These are phyloP conservation scores for Halcyon smyrnensis DNA, from an alignment of 2,797 vertebrate genomes.

Conservation along the genomic window DNA sequence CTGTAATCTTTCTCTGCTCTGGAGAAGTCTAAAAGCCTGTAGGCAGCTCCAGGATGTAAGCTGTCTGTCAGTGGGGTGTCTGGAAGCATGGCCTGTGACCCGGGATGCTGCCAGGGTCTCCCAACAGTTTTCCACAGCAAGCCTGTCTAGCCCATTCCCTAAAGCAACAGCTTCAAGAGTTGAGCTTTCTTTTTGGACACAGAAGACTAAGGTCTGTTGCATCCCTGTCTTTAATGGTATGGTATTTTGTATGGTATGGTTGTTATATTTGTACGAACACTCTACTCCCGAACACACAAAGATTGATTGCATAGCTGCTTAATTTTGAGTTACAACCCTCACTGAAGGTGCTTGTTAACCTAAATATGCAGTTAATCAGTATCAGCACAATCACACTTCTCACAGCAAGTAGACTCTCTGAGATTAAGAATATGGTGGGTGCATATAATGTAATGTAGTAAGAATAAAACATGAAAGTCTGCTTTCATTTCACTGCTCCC, in stretches of 20 bases:
- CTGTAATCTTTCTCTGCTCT: accelerated
- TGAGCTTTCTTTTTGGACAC: accelerated
- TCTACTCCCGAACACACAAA: neutral
- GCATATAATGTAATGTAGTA: accelerated
- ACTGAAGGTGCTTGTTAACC: neutral
- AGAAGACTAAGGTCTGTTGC: neutral
- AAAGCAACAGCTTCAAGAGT: neutral
- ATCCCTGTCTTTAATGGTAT: neutral
- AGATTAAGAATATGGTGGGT: neutral
- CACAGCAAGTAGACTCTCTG: neutral
- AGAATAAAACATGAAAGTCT: neutral
- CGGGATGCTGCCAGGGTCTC: neutral
- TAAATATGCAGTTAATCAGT: accelerated
- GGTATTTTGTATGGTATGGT: neutral
- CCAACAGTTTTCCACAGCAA: neutral
- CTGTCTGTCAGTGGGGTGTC: neutral
- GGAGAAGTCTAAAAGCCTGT: neutral
- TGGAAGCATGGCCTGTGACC: accelerated
- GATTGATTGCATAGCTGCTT: neutral
- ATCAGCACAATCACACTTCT: neutral
- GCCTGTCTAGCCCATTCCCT: neutral
- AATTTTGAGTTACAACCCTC: neutral
- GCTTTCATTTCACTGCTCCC: neutral
- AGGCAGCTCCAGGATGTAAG: neutral
- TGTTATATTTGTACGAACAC: neutral